Evolutionary conservation across 1,140 invertebrate species (phyloP), one percentile per base, ranked within the genome.

Genomic region (Acromyrmex echinatior): DNA sequence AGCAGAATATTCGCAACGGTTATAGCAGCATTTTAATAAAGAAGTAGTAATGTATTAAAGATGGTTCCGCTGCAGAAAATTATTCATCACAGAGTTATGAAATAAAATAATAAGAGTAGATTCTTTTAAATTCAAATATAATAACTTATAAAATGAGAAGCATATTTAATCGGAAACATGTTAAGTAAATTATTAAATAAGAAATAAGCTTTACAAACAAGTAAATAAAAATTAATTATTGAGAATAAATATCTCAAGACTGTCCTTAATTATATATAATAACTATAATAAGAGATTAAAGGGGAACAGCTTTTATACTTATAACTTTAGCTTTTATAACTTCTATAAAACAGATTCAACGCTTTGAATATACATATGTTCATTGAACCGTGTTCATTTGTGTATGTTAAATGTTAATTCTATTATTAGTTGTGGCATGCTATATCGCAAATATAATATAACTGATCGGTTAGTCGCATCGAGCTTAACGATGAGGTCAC

Each of bases 401-500:
- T 9, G 31, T 2, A 1, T 16, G 2, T 80, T 53, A 45, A 62
- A 60, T 45, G 1, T 45, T 31, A 16, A n/a, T 28, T 60, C 25
- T 7, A 49, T 70, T 81, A 70, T 82, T 81, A 71, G 35, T 28
- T 31, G 25, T 21, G 18, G 0, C 7, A 25, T 10, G 25, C 1
- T n/a, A 16, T 73, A 31, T 7, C 1, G 21, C n/a, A 45, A 31
- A 35, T 14, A 18, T 12, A 25, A 35, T 31, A 56, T 18, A 60
- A 21, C 31, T 25, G 9, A 87, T 74, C 21, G 31, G 28, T 31
- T 49, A 79, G 66, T 86, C 73, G 16, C 16, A 25, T 5, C 31
- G 62, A 76, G 49, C 28, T 53, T 88, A 78, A 88, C 28, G 62
- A 78, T 58, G 66, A 86, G 65, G 31, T 62, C 39, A 39, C 86